Evolutionary conservation across 2,888 invertebrate genomes (phyloP).

Genomic region (Lissocephala sabroskyi): DNA sequence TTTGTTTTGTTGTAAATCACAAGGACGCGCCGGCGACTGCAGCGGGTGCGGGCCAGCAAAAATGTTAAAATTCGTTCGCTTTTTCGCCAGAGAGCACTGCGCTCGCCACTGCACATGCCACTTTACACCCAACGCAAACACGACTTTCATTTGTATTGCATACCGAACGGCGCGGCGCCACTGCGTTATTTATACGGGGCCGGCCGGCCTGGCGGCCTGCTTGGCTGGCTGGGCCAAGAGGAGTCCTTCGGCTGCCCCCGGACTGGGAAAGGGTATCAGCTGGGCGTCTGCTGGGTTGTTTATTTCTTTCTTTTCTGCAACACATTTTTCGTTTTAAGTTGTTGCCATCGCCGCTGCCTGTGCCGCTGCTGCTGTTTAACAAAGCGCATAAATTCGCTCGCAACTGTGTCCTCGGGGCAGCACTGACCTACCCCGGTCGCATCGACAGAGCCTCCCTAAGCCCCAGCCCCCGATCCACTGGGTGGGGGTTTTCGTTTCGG

Average conservation of each 20-base stretch:
- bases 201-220: not conserved
- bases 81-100: no score
- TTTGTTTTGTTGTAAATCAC: constrained; percentile 69
- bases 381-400: constrained; percentile 67
- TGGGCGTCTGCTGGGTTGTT: no score
- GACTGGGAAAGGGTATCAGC: no score
- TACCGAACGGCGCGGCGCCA: constrained; percentile 3
- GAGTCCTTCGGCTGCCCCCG: no score
- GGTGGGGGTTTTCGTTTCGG: constrained; percentile 47
- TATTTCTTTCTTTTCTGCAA: constrained; percentile 23
- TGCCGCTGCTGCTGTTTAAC: constrained; percentile 58
- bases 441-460: not conserved
- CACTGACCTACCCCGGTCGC: constrained; percentile 18
- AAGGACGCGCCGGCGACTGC: constrained; percentile 21
- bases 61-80: not conserved
- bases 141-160: constrained; percentile 64
- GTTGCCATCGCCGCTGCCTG: constrained; percentile 21
- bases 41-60: not conserved
- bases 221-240: no score
- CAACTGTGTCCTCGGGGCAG: constrained; percentile 60
- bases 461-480: constrained; percentile 6
- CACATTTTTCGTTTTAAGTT: constrained; percentile 24
- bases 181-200: constrained; percentile 54
- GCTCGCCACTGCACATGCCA: constrained; percentile 56
- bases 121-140: constrained; percentile 62